Evolutionary conservation across 2,113 vertebrate species (phyloP).

Genomic region (Chaenocephalus aceratus): DNA sequence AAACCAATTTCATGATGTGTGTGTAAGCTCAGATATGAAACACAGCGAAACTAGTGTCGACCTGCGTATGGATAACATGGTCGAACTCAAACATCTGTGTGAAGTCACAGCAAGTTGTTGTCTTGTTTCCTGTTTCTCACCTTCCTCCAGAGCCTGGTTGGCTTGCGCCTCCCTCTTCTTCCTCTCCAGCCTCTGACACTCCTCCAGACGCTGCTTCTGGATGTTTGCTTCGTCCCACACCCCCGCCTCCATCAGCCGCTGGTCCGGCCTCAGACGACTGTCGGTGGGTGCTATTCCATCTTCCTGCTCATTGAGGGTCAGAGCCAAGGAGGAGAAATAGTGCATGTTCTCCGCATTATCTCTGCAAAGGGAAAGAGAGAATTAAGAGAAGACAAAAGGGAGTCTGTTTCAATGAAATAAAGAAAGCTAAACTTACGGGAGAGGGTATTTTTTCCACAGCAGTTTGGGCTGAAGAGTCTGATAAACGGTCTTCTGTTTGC

Average conservation of each 20-base stretch:
- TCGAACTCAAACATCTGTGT: neutral
- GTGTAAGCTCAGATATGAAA: no score
- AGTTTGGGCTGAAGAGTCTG: conserved; percentile 92
- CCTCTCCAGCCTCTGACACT: conserved; percentile 89
- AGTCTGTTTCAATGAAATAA: neutral
- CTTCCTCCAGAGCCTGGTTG: conserved; percentile 86
- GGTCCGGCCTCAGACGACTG: conserved; percentile 92
- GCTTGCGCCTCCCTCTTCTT: conserved; percentile 86
- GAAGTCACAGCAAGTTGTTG: neutral
- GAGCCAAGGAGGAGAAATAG: conserved; percentile 93
- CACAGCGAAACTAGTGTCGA: no score
- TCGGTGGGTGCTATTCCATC: conserved; percentile 90
- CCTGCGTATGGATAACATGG: neutral
- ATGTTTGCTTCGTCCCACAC: conserved; percentile 94
- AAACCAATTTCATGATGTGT: no score
- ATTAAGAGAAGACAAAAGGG: neutral
- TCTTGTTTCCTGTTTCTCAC: conserved; percentile 70
- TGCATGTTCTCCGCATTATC: conserved; percentile 97
- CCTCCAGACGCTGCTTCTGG: conserved; percentile 94
- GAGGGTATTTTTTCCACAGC: conserved; percentile 95
- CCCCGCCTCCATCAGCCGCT: conserved; percentile 94
- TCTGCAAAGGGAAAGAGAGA: conserved; percentile 70
- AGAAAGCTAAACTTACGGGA: conserved; percentile 86
- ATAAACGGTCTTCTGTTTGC: conserved; percentile 95
- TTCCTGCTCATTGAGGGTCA: conserved; percentile 93